Evolutionary conservation across 2,797 vertebrate species (phyloP), one percentile per base, ranked within the genome.

Genomic region (Chanos chanos): DNA sequence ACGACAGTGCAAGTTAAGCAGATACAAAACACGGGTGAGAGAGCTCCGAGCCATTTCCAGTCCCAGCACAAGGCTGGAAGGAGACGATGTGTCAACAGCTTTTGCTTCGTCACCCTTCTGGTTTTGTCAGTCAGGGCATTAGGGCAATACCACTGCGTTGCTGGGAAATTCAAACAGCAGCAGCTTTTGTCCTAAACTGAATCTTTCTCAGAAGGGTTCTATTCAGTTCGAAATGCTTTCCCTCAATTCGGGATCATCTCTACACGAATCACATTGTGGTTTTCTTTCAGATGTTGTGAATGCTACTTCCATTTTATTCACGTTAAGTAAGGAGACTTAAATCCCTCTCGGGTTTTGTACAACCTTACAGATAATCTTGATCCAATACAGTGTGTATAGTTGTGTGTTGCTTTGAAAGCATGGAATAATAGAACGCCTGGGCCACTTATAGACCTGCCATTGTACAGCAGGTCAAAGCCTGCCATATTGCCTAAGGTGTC

Each of bases 391-490:
- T n/a, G n/a, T n/a, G n/a, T n/a, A n/a, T n/a, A n/a, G n/a, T n/a
- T n/a, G n/a, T n/a, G n/a, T n/a, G n/a, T n/a, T n/a, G n/a, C n/a
- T n/a, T n/a, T n/a, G n/a, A n/a, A n/a, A n/a, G n/a, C n/a, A n/a
- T n/a, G n/a, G n/a, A n/a, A n/a, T n/a, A n/a, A n/a, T n/a, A n/a
- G n/a, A n/a, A n/a, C n/a, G n/a, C n/a, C n/a, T n/a, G n/a, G n/a
- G n/a, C n/a, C n/a, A n/a, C n/a, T n/a, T n/a, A n/a, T n/a, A n/a
- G n/a, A n/a, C 45, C 27, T 16, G 33, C 36, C 31, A 63, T 50
- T 58, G 30, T 50, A 52, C 68, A 64, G 55, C 55, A 25, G 61
- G 16, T 57, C 61, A 65, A 53, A 47, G 47, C 36, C 33, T 61
- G 36, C 47, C 51, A 45, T 39, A 24, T 31, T 44, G 19, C 16